Evolutionary conservation across 2,888 invertebrate species (phyloP).

Genomic region (Leptinotarsa tumamoca): DNA sequence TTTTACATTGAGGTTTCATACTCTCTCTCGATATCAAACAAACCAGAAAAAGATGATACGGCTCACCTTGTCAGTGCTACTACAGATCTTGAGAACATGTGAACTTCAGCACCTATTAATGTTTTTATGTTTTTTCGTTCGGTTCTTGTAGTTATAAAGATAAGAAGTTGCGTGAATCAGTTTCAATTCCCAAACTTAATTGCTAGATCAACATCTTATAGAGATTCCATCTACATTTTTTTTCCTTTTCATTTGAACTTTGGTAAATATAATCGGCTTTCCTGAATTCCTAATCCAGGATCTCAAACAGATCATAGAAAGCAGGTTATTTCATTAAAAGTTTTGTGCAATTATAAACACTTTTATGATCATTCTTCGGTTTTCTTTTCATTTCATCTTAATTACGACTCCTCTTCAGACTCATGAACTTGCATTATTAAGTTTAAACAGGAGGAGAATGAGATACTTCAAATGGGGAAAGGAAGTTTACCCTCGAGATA

Average conservation of each 20-base stretch:
- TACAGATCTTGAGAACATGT: too few species aligned
- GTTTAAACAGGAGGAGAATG: background rate
- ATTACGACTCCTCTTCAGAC: constrained; percentile 5
- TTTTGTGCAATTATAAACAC: constrained; percentile 6
- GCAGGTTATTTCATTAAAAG: background rate
- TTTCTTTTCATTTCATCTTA: constrained; percentile 14
- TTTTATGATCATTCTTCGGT: background rate
- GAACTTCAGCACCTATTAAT: too few species aligned
- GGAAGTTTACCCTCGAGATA: constrained; percentile 14
- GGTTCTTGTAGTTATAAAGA: too few species aligned
- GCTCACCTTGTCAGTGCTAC: too few species aligned
- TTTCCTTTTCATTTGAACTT: background rate
- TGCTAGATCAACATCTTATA: too few species aligned
- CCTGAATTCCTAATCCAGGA: background rate
- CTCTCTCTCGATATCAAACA: too few species aligned
- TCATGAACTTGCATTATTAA: constrained; percentile 7
- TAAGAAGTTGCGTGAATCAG: too few species aligned
- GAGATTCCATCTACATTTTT: too few species aligned
- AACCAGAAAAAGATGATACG: too few species aligned
- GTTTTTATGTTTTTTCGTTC: too few species aligned
- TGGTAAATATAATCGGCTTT: background rate
- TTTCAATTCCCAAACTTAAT: too few species aligned
- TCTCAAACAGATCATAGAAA: background rate
- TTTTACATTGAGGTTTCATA: too few species aligned
- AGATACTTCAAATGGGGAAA: background rate